A percentile compares a stretch with the other conserved stretches of the same genome.
Conservation (phyloP, 2,113 vertebrate species). For the Mirza zaza region DNA sequence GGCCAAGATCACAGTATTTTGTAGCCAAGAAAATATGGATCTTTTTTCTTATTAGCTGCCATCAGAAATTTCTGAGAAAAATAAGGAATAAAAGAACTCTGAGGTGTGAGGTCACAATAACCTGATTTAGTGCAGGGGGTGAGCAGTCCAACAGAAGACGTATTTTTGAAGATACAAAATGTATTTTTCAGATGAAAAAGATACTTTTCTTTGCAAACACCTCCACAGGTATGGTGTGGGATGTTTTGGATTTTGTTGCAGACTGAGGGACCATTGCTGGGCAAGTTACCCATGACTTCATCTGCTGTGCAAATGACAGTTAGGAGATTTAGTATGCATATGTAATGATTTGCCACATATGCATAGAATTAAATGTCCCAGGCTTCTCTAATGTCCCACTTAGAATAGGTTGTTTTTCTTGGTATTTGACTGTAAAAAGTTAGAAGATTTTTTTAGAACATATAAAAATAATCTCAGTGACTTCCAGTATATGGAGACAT, state of each 20-base stretch:
- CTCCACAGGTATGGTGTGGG: not conserved
- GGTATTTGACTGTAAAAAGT: not conserved
- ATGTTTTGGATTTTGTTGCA: conserved; percentile 14
- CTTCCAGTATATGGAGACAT: not conserved
- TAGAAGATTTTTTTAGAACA: conserved; percentile 12
- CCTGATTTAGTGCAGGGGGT: not conserved
- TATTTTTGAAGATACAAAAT: not conserved
- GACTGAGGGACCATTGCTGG: not conserved
- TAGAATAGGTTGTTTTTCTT: not conserved
- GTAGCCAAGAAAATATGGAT: not conserved
- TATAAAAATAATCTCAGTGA: not conserved
- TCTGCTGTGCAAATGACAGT: not conserved
- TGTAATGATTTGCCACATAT: conserved; percentile 31
- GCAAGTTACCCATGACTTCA: conserved; percentile 30
- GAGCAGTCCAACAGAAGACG: not conserved
- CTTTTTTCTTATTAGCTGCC: not conserved
- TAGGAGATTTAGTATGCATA: not conserved
- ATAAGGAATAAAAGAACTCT: not conserved
- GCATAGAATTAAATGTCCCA: conserved; percentile 14
- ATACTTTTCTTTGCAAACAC: not conserved
- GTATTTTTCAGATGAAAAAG: not conserved
- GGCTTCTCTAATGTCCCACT: not conserved
- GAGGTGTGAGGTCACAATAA: not conserved
- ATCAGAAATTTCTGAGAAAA: conserved; percentile 15
- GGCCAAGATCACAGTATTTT: not conserved